phyloP scores from a whole-genome alignment of 2,888 invertebrate species.

The Mesoligia furuncula region DNA sequence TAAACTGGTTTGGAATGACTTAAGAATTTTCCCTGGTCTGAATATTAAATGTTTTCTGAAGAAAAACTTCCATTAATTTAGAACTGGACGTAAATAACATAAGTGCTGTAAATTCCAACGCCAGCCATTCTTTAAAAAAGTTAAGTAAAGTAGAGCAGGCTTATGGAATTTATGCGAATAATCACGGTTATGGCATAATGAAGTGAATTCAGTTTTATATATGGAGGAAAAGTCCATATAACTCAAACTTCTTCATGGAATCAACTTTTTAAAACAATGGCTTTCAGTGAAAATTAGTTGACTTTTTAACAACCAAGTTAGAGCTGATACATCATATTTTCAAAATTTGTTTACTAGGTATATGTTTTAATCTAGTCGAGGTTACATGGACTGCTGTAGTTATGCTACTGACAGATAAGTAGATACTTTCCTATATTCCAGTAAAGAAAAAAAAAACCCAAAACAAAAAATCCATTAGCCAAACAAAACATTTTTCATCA shows the following conservation, averaged over 20 bases:
- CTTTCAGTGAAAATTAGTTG: not conserved
- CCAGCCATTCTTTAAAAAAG: slow-evolving; percentile 42
- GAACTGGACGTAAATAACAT: slow-evolving; percentile 57
- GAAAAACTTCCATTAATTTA: slow-evolving; percentile 68
- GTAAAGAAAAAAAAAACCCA: not conserved
- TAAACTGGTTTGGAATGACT: slow-evolving; percentile 76
- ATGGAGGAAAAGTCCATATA: slow-evolving; percentile 24
- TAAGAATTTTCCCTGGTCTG: slow-evolving; percentile 75
- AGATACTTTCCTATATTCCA: no score
- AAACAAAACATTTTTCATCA: slow-evolving; percentile 15
- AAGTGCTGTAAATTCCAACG: slow-evolving; percentile 59
- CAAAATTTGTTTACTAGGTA: not conserved
- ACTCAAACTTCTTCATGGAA: not conserved
- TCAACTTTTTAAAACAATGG: not conserved
- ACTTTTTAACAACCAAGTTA: slow-evolving; percentile 2
- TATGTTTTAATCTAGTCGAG: not conserved
- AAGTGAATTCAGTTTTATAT: slow-evolving; percentile 43
- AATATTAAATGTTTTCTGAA: slow-evolving; percentile 71
- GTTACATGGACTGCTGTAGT: no score
- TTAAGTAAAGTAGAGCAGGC: slow-evolving; percentile 36
- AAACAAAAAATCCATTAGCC: slow-evolving; percentile 13
- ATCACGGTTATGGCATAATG: slow-evolving; percentile 32
- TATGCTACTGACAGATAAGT: not conserved
- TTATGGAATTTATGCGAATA: slow-evolving; percentile 54
- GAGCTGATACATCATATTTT: not conserved